Base-by-base conservation (phyloP, 2,888 invertebrate genomes). In the Lycaena phlaeas region DNA sequence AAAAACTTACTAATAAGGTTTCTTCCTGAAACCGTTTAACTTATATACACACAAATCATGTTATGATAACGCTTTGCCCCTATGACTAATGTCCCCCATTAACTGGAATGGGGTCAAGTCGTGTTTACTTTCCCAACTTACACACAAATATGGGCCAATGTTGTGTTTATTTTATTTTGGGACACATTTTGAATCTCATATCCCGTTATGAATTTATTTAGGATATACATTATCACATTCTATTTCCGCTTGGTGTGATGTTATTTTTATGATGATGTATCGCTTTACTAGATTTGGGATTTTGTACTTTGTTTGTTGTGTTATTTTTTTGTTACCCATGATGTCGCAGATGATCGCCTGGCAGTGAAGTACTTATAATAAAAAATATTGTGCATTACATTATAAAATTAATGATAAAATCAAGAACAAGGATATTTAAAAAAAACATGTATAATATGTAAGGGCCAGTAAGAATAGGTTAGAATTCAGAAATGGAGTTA, bases 61-160 rank as follows among this genome's bases (percentile, higher is more conserved):
- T 51, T 54, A 71, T 51, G 76, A 77, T 76, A 78, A 72, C 68
- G 59, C 39, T 29, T 22, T 56, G 56, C 61, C 53, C 51, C 41
- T 27, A 68, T 78, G 74, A 79, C 71, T 77, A 78, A 77, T 77
- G 76, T 65, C 51, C 53, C 61, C 78, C 75, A 78, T 79, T 79
- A 79, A 70, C 71, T 61, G 62, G 57, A 60, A 61, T 66, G 63
- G 61, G 64, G 61, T 52, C 57, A 52, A 50, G 49, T 46, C 53
- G 46, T 74, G 72, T 75, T 75, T 72, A 63, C 72, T 71, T 73
- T 74, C 69, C 65, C 56, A 61, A 63, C 68, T 60, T 57, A 59
- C 54, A 63, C 46, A 56, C 60, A 68, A 70, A 69, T 65, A 61
- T 42, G 42, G 49, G 48, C 48, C 53, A 48, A 45, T 49, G 47